phyloP scores from a whole-genome alignment of 2,888 invertebrate species.

The Trichopoda pennipes region DNA sequence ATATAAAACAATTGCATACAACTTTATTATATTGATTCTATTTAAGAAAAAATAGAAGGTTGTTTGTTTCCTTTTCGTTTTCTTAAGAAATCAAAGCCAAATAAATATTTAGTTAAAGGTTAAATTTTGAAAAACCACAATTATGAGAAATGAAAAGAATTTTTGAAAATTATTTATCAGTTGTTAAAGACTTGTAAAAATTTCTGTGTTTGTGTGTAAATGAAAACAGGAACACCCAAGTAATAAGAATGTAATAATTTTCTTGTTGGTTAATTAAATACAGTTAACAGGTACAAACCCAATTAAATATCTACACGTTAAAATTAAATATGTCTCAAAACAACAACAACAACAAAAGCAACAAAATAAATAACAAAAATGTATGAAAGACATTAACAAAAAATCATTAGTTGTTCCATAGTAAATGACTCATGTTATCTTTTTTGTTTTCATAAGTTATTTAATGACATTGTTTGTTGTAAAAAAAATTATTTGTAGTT shows the following conservation, averaged over 20 bases:
- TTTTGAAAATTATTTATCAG: conserved; percentile 27
- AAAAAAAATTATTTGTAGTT: conserved; percentile 19
- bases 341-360: neutral
- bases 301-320: conserved; percentile 65
- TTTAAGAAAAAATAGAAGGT: neutral
- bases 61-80: neutral
- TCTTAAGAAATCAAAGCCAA: conserved; percentile 61
- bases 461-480: neutral
- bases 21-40: conserved; percentile 6
- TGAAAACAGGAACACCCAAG: conserved; percentile 56
- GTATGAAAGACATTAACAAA: conserved; percentile 58
- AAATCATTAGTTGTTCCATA: conserved; percentile 58
- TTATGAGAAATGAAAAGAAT: neutral
- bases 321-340: conserved; percentile 2
- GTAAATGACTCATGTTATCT: conserved; percentile 60
- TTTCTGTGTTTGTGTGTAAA: conserved; percentile 6
- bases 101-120: conserved; percentile 62
- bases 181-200: neutral
- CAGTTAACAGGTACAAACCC: conserved; percentile 50
- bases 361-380: neutral
- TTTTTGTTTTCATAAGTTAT: neutral
- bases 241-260: conserved; percentile 27
- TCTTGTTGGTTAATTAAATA: conserved; percentile 21
- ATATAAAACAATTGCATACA: conserved; percentile 44
- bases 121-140: conserved; percentile 36